These are phyloP conservation scores for Salvelinus fontinalis DNA, from an alignment of 2,113 vertebrate genomes.

Conservation along the genomic window DNA sequence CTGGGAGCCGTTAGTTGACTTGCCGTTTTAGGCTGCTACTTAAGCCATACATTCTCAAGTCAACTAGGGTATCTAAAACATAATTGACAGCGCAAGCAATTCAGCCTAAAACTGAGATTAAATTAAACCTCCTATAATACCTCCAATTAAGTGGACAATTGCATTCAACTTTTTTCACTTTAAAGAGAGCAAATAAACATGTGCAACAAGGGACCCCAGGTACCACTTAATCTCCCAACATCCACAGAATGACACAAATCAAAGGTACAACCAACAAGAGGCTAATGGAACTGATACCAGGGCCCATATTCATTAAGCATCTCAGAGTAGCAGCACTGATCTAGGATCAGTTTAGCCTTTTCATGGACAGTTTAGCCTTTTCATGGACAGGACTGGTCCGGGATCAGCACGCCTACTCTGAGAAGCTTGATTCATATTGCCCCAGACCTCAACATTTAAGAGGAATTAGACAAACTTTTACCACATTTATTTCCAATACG, in stretches of 20 bases:
- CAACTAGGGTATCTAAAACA: conserved; percentile 23
- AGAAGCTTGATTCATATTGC: no score
- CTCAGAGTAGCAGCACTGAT: background rate
- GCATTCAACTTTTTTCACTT: conserved; percentile 1
- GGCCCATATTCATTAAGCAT: background rate
- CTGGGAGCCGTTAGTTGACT: conserved; percentile 30
- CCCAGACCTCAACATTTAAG: background rate
- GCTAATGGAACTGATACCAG: background rate
- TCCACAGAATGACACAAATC: conserved; percentile 4
- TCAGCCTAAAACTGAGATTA: conserved; percentile 1
- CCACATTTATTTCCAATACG: background rate
- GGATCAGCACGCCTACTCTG: no score
- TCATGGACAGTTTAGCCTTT: background rate
- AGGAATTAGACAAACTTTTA: background rate
- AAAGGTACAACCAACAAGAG: background rate
- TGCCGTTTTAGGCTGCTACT: conserved; percentile 30
- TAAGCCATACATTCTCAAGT: conserved; percentile 47
- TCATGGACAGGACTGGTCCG: background rate
- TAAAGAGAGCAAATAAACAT: conserved; percentile 10
- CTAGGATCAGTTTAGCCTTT: background rate
- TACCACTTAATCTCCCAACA: conserved; percentile 3
- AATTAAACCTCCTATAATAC: conserved; percentile 12
- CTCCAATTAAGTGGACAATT: conserved; percentile 7
- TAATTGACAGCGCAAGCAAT: conserved; percentile 12
- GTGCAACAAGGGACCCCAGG: background rate